phyloP scores from a whole-genome alignment of 2,113 vertebrate species.

The Pseudorhombus dupliciocellatus region DNA sequence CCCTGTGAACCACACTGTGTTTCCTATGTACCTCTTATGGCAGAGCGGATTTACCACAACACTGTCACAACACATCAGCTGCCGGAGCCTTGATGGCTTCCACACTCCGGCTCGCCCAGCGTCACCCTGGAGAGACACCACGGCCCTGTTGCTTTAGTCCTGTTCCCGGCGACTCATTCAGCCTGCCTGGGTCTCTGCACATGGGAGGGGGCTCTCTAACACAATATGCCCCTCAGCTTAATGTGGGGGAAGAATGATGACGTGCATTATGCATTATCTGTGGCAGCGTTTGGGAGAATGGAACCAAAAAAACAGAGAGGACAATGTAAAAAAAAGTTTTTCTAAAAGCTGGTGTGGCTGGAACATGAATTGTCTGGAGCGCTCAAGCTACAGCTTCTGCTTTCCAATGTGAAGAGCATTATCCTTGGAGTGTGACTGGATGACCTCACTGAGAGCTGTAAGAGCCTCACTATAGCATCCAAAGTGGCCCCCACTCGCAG shows the following conservation, averaged over 20 bases:
- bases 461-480: conserved; percentile 21
- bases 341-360: conserved; percentile 48
- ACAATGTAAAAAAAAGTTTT: conserved; percentile 58
- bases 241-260: conserved; percentile 64
- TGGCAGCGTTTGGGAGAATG: conserved; percentile 51
- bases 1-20: conserved; percentile 64
- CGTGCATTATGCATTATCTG: conserved; percentile 53
- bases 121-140: conserved; percentile 47
- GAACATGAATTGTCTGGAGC: conserved; percentile 43
- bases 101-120: conserved; percentile 52
- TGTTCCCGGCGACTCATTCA: conserved; percentile 42
- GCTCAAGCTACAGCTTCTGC: conserved; percentile 26
- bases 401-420: conserved; percentile 27
- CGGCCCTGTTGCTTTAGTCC: conserved; percentile 74
- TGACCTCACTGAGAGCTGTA: conserved; percentile 44
- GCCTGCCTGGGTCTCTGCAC: conserved; percentile 31
- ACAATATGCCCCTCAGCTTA: conserved; percentile 54
- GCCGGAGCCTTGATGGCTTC: conserved; percentile 58
- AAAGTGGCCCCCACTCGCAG: neutral
- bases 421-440: conserved; percentile 27
- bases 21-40: conserved; percentile 70
- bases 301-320: conserved; percentile 60
- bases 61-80: conserved; percentile 77
- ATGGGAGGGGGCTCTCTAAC: conserved; percentile 35
- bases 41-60: conserved; percentile 75